phyloP scores from a whole-genome alignment of 2,888 invertebrate genomes.

The Microplitis deprimator region DNA sequence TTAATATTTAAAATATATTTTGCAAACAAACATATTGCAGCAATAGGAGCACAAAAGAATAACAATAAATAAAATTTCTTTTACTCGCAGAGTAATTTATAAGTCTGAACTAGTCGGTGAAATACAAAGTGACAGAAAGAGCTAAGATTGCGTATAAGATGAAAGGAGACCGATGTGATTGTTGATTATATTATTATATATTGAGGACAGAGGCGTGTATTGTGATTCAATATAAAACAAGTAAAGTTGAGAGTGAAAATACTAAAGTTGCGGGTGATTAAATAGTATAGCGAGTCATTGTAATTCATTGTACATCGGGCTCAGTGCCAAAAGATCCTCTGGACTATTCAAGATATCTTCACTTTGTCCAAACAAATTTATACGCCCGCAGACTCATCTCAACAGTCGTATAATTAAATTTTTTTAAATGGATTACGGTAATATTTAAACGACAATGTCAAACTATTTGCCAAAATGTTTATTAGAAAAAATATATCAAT shows the following conservation, averaged over 20 bases:
- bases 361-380: conserved; percentile 13
- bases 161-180: conserved; percentile 14
- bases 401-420: neutral
- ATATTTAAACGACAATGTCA: no score
- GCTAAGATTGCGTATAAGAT: conserved; percentile 11
- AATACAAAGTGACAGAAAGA: neutral
- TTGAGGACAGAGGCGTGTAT: conserved; percentile 25
- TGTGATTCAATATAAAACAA: conserved; percentile 37
- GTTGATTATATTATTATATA: conserved; percentile 16
- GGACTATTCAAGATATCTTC: conserved; percentile 36
- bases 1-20: neutral
- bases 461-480: no score
- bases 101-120: neutral
- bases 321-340: conserved; percentile 21
- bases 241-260: conserved; percentile 15
- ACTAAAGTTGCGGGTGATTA: conserved; percentile 33
- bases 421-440: neutral
- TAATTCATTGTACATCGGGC: conserved; percentile 32
- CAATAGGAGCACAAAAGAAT: neutral
- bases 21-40: neutral
- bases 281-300: conserved; percentile 39
- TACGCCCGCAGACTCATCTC: neutral
- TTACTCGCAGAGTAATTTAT: neutral
- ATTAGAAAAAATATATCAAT: no score
- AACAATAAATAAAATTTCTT: neutral